Percentiles rank a stretch among this genome's conserved stretches.
Evolutionary conservation across 1,140 invertebrate species (phyloP).

Genomic region (Heliconius nattereri): DNA sequence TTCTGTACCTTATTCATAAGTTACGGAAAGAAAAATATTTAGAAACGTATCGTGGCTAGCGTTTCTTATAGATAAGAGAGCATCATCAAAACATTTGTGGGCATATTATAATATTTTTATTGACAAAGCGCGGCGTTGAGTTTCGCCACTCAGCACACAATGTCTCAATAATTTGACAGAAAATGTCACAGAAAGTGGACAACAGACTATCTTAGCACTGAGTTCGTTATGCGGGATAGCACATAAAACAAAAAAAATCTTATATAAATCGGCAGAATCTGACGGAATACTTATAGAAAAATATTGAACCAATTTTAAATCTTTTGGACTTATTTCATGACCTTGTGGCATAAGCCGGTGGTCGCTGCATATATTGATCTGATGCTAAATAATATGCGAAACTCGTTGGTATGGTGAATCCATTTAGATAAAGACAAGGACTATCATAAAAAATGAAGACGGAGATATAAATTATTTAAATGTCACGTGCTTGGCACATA

Average conservation of each 20-base stretch:
- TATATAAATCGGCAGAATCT: neutral
- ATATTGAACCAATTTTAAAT: neutral
- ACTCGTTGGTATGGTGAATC: slow-evolving; percentile 55
- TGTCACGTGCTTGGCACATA: neutral
- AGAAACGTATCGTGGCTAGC: too few species aligned
- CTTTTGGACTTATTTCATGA: slow-evolving; percentile 15
- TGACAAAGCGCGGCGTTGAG: too few species aligned
- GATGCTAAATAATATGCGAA: slow-evolving; percentile 46
- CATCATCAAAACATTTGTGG: too few species aligned
- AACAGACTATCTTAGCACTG: too few species aligned
- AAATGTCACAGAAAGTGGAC: too few species aligned
- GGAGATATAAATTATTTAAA: slow-evolving; percentile 34
- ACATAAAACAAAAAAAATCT: neutral
- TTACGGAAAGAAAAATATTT: too few species aligned
- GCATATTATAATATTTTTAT: too few species aligned
- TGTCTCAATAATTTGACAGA: too few species aligned
- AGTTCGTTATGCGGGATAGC: neutral
- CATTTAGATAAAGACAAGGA: slow-evolving; percentile 55
- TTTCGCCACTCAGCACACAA: too few species aligned
- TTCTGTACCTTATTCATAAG: too few species aligned
- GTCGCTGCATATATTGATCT: slow-evolving; percentile 48
- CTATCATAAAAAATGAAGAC: slow-evolving; percentile 38
- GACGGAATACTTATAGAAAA: neutral
- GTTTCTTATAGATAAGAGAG: too few species aligned
- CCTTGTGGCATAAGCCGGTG: slow-evolving; percentile 40